Percentiles rank a stretch among this genome's conserved stretches.
Evolutionary conservation across 2,797 vertebrate genomes (phyloP).

Genomic region (Cossypha niveicapilla): DNA sequence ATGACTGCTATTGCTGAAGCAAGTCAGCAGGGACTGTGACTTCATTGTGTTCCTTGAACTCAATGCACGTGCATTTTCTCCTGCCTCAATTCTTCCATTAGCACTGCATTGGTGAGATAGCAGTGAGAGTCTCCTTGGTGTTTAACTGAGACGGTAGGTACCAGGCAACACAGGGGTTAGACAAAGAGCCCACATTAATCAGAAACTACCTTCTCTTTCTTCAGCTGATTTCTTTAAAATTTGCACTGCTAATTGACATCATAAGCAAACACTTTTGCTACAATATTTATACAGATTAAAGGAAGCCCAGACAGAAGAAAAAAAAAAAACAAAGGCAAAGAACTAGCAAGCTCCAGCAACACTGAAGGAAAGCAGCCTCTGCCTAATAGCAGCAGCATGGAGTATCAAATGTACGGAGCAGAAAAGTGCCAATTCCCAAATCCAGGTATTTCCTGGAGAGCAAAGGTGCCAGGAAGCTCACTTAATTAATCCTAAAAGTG

Average conservation of each 20-base stretch:
- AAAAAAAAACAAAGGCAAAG: background rate
- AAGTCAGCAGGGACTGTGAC: background rate
- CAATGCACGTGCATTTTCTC: background rate
- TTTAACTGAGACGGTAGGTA: background rate
- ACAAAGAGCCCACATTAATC: background rate
- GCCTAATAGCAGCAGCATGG: background rate
- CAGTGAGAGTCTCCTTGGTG: background rate
- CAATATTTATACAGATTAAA: background rate
- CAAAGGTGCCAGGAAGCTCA: background rate
- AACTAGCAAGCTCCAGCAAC: background rate
- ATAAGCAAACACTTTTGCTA: background rate
- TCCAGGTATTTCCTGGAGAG: background rate
- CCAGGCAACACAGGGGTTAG: background rate
- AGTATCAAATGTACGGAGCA: background rate
- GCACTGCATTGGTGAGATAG: background rate
- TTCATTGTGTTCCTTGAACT: background rate
- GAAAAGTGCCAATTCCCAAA: background rate
- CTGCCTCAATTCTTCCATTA: background rate
- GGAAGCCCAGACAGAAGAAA: background rate
- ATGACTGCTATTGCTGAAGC: background rate
- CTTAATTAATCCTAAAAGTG: background rate
- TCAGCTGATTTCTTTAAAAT: background rate
- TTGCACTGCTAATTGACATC: background rate
- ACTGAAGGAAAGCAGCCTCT: background rate
- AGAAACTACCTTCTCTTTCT: background rate